Evolutionary conservation across 2,797 vertebrate genomes (phyloP), one percentile per base, ranked within the genome.

Genomic region (Eospalax fontanierii): DNA sequence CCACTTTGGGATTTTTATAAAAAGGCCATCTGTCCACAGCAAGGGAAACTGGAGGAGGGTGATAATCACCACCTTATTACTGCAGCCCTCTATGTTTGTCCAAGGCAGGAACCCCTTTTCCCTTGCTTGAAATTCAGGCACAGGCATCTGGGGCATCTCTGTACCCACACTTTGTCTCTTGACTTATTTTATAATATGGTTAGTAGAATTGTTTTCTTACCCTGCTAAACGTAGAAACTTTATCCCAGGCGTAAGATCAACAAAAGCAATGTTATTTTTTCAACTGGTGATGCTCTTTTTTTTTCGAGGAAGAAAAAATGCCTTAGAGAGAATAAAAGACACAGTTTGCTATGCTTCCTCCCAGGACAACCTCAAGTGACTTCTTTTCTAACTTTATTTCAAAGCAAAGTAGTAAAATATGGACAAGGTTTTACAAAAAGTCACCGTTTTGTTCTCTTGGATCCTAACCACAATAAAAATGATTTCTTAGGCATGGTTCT

Each of bases 1-100:
- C n/a, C 50, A 24, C 30, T 94, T 79, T 38, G 66, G 46, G 75
- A 68, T 35, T 89, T 94, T 81, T 94, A 38, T 46, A 15, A 35
- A 33, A 75, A 78, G 79, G 83, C 75, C 89, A 88, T 22, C 46
- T 59, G 59, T 92, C 82, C 73, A 14, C 38, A 57, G 88, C 16
- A 21, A n/a, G 33, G 26, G 16, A 38, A 90, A 26, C 38, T 46
- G 12, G 1, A 14, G 40, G 59, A n/a, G 14, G 22, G 35, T 7
- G 24, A 33, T 54, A 63, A 61, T 75, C n/a, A n/a, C 35, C 12
- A 54, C 59, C 15, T 33, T 6, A 12, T 16, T 46, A 6, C 59
- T 8, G 11, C 8, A 21, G 54, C 46, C n/a, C 26, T 22, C n/a
- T 28, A 46, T 4, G 0, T 3, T 6, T 40, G 14, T 15, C 22